phyloP scores from a whole-genome alignment of 2,888 invertebrate genomes.

The Helicoverpa assulta region DNA sequence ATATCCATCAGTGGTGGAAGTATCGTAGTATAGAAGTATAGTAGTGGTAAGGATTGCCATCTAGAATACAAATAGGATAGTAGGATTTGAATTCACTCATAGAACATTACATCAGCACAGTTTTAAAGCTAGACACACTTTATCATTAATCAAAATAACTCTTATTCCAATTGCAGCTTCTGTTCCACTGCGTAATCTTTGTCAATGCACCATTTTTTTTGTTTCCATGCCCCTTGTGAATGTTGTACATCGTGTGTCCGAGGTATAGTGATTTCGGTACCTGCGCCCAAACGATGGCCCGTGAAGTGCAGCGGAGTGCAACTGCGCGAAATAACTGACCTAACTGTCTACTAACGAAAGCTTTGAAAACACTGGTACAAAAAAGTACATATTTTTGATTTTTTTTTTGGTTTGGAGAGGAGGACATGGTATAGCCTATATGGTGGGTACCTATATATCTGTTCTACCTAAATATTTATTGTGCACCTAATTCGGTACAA shows the following conservation, averaged over 20 bases:
- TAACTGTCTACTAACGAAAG: slow-evolving; percentile 7
- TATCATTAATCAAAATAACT: too few species aligned
- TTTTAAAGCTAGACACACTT: not conserved
- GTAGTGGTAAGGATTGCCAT: too few species aligned
- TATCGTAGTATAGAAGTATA: too few species aligned
- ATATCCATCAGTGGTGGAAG: too few species aligned
- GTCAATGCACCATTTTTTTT: slow-evolving; percentile 70
- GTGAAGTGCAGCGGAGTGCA: slow-evolving; percentile 52
- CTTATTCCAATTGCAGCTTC: not conserved
- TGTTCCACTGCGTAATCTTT: slow-evolving; percentile 62
- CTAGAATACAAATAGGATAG: too few species aligned
- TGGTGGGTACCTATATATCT: too few species aligned
- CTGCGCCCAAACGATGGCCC: slow-evolving; percentile 61
- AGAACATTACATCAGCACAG: not conserved
- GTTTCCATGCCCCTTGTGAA: slow-evolving; percentile 73
- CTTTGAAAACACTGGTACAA: not conserved
- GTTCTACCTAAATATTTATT: too few species aligned
- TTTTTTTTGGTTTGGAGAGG: too few species aligned
- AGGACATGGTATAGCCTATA: too few species aligned
- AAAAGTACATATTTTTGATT: too few species aligned
- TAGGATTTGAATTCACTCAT: too few species aligned
- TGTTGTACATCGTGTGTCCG: slow-evolving; percentile 74
- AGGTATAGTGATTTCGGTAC: slow-evolving; percentile 77
- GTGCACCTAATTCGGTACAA: too few species aligned
- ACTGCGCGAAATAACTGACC: slow-evolving; percentile 53